Percentiles rank a stretch among this genome's conserved stretches.
Conservation (phyloP, 2,113 vertebrate genomes). For the Zingel zingel region DNA sequence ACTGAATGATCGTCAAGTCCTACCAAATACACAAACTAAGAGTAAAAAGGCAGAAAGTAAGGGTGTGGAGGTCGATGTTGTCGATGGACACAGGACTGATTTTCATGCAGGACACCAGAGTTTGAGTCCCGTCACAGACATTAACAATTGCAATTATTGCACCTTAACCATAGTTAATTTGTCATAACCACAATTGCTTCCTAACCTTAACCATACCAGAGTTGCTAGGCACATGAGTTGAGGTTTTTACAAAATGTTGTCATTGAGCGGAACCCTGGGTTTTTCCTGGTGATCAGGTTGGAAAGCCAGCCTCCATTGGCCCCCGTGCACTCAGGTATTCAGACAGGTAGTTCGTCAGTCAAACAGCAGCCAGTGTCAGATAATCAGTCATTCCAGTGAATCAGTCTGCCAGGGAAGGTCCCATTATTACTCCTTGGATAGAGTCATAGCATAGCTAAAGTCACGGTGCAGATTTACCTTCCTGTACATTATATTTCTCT, state of each 20-base stretch:
- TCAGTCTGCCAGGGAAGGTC: constrained; percentile 12
- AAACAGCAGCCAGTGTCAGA: constrained; percentile 6
- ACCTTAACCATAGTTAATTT: background rate
- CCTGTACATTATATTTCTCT: constrained; percentile 35
- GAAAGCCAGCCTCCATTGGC: background rate
- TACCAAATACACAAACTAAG: background rate
- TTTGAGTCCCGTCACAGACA: background rate
- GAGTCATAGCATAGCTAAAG: background rate
- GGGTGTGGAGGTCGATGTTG: background rate
- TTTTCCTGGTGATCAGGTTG: background rate
- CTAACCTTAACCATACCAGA: background rate
- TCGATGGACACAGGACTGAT: too few species aligned
- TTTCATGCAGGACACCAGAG: background rate
- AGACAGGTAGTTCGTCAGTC: constrained; percentile 9
- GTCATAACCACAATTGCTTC: background rate
- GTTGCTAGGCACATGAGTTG: background rate
- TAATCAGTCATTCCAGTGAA: constrained; percentile 1
- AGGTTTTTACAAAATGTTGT: too few species aligned
- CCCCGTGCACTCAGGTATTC: background rate
- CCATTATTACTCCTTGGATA: constrained; percentile 6
- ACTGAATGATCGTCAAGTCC: background rate
- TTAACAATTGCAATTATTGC: background rate
- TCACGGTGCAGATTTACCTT: constrained; percentile 16
- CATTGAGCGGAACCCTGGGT: background rate
- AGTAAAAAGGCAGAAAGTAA: background rate